Conservation (phyloP, 2,888 invertebrate genomes). For the Amphipoea oculea region DNA sequence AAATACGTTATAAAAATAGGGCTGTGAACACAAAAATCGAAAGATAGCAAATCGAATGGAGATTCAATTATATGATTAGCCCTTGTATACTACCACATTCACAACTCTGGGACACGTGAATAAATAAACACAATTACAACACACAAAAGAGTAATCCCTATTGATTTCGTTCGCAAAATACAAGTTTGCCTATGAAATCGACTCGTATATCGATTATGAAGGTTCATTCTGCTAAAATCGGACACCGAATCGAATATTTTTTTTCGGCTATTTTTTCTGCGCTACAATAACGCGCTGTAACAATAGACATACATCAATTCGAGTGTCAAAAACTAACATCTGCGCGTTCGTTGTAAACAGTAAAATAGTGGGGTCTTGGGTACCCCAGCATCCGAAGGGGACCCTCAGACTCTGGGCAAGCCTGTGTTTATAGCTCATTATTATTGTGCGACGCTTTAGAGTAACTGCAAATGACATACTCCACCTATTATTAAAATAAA, state of each 20-base stretch:
- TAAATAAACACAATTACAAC: conserved; percentile 90
- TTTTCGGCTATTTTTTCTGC: conserved; percentile 85
- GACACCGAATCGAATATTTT: conserved; percentile 82
- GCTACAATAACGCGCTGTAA: conserved; percentile 82
- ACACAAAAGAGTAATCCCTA: conserved; percentile 88
- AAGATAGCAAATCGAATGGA: conserved; percentile 86
- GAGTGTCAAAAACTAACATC: conserved; percentile 91
- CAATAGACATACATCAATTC: conserved; percentile 89
- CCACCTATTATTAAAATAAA: conserved; percentile 88
- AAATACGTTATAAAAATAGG: conserved; percentile 66
- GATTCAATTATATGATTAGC: conserved; percentile 91
- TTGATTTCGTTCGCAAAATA: conserved; percentile 85
- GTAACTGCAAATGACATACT: conserved; percentile 89
- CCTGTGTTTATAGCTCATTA: conserved; percentile 89
- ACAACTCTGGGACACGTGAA: conserved; percentile 88
- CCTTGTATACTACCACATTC: conserved; percentile 86
- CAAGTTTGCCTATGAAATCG: conserved; percentile 78
- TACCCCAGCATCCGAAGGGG: conserved; percentile 83
- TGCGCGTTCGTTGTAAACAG: conserved; percentile 89
- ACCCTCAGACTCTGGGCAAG: conserved; percentile 76
- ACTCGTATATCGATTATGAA: conserved; percentile 77
- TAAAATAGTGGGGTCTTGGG: conserved; percentile 82
- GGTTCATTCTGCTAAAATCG: conserved; percentile 83
- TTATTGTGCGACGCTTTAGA: conserved; percentile 88
- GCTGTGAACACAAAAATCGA: conserved; percentile 79